Evolutionary conservation across 2,888 invertebrate genomes (phyloP).

Genomic region (Ophion ellenae): DNA sequence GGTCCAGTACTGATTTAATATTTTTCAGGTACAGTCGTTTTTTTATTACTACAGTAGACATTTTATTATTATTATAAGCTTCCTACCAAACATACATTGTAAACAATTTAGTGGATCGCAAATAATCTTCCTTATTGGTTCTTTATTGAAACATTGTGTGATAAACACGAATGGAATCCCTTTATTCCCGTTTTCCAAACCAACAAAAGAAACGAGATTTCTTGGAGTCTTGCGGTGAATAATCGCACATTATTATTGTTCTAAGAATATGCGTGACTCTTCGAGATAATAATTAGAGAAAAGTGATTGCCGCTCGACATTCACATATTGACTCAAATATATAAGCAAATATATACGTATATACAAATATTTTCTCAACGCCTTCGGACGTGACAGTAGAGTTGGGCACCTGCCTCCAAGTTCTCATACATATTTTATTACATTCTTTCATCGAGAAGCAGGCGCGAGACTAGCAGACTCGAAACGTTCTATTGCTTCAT

Average conservation of each 20-base stretch:
- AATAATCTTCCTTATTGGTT: not conserved
- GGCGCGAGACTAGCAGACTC: not conserved
- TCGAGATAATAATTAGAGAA: not conserved
- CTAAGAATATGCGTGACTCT: not conserved
- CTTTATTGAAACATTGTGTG: not conserved
- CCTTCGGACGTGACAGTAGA: not conserved
- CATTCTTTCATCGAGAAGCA: not conserved
- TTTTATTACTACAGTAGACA: too few species aligned
- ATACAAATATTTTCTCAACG: not conserved
- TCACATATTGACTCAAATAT: not conserved
- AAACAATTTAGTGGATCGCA: not conserved
- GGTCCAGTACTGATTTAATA: too few species aligned
- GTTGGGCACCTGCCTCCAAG: not conserved
- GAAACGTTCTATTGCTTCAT: slow-evolving; percentile 28
- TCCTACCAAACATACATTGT: not conserved
- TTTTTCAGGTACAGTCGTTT: too few species aligned
- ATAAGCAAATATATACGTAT: not conserved
- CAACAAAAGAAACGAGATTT: not conserved
- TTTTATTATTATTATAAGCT: not conserved
- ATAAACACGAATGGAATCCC: not conserved
- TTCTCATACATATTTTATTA: not conserved
- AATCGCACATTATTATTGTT: not conserved
- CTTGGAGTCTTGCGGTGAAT: not conserved
- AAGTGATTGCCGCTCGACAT: too few species aligned
- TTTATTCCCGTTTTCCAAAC: not conserved